Conservation (phyloP, 2,888 invertebrate species). For the Pristionchus mayeri region DNA sequence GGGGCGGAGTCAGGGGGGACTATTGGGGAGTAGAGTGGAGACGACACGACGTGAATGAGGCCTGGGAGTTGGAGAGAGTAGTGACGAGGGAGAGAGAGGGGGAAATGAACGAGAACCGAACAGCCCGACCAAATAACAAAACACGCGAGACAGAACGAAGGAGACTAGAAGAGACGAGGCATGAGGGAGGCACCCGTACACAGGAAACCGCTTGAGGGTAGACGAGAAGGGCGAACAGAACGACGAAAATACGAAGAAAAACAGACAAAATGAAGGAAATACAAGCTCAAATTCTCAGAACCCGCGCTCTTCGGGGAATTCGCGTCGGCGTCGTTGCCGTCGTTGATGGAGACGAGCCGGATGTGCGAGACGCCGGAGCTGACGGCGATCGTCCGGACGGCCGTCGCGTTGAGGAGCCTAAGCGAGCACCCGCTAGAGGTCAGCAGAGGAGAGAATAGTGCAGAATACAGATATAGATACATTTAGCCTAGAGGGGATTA, state of each 20-base stretch:
- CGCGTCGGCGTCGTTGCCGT: neutral
- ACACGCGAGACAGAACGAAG: neutral
- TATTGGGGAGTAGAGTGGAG: neutral
- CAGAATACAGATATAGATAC: too few species aligned
- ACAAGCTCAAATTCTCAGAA: slow-evolving; percentile 18
- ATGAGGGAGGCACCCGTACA: too few species aligned
- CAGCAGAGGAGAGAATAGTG: too few species aligned
- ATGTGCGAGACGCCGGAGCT: slow-evolving; percentile 35
- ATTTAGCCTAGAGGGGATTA: too few species aligned
- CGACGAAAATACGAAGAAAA: neutral
- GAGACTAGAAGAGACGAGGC: too few species aligned
- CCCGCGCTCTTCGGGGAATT: neutral
- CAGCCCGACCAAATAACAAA: slow-evolving; percentile 41
- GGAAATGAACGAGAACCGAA: slow-evolving; percentile 29
- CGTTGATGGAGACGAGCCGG: slow-evolving; percentile 26
- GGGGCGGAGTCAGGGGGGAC: too few species aligned
- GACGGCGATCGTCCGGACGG: slow-evolving; percentile 1
- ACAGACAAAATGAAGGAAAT: neutral
- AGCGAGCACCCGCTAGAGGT: slow-evolving; percentile 32
- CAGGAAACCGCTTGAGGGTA: slow-evolving; percentile 13
- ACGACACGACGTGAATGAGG: neutral
- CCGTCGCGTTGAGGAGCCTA: neutral
- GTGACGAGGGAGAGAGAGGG: slow-evolving; percentile 7
- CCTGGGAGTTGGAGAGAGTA: neutral
- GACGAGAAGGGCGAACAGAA: slow-evolving; percentile 11